These are phyloP conservation scores for Acanthosepion lycidas DNA, from an alignment of 2,888 invertebrate species.

Conservation along the genomic window DNA sequence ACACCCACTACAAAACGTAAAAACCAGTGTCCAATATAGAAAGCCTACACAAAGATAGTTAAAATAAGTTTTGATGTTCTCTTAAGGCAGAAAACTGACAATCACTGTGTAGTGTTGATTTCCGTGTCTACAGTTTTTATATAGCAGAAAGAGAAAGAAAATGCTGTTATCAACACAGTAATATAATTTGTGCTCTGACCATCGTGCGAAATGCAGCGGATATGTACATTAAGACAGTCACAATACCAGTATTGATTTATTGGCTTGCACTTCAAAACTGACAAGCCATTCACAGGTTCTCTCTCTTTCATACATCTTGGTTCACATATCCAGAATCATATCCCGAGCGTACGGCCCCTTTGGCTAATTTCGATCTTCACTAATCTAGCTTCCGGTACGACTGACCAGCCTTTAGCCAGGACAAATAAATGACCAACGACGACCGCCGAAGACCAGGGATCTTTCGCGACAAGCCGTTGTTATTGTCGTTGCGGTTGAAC, in stretches of 20 bases:
- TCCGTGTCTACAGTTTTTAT: background rate
- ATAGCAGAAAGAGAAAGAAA: background rate
- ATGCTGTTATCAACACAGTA: background rate
- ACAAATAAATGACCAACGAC: slow-evolving; percentile 11
- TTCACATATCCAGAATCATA: no score
- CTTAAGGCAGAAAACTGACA: no score
- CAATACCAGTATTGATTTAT: background rate
- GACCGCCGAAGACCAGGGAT: background rate
- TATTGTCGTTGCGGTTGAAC: background rate
- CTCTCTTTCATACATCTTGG: background rate
- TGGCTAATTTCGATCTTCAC: slow-evolving; percentile 8
- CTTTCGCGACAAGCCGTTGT: background rate
- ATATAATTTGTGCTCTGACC: background rate
- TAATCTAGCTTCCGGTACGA: background rate
- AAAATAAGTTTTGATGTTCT: no score
- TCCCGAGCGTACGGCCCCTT: background rate
- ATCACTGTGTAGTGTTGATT: no score
- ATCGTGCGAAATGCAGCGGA: no score
- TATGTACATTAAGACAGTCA: background rate
- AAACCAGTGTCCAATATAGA: no score
- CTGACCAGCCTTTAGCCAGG: background rate
- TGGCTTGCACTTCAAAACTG: background rate
- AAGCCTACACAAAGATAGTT: no score
- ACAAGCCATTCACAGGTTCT: background rate
- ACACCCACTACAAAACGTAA: no score